A percentile compares a stretch with the other conserved stretches of the same genome.
Evolutionary conservation across 2,888 invertebrate genomes (phyloP).

Genomic region (Drosophila villosipedis): DNA sequence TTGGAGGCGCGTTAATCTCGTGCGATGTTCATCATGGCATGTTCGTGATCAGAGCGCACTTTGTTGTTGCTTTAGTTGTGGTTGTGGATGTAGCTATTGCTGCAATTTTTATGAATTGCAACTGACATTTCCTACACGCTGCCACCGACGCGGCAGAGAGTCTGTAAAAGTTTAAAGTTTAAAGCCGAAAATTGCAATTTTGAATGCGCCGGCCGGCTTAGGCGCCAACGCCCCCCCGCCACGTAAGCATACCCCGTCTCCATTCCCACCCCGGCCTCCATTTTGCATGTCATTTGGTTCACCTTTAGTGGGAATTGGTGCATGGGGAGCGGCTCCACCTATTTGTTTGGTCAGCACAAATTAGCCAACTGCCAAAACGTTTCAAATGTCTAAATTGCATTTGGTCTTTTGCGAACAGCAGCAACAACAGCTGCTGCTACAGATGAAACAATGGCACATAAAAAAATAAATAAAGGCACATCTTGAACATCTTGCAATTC

Average conservation of each 20-base stretch:
- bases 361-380: conserved; percentile 52
- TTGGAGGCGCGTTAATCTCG: conserved; percentile 67
- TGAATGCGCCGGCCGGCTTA: conserved; percentile 69
- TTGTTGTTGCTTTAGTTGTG: conserved; percentile 13
- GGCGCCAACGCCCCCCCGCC: conserved; percentile 14
- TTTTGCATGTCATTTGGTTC: conserved; percentile 59
- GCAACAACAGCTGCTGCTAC: conserved; percentile 12
- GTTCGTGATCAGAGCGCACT: conserved; percentile 70
- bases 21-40: conserved; percentile 78
- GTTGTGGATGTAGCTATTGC: conserved; percentile 63
- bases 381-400: conserved; percentile 55
- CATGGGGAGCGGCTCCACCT: conserved; percentile 59
- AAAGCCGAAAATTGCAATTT: conserved; percentile 65
- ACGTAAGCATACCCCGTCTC: background rate
- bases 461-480: conserved; percentile 32
- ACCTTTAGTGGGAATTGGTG: conserved; percentile 57
- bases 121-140: conserved; percentile 83
- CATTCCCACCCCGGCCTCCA: conserved; percentile 2
- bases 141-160: conserved; percentile 15
- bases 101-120: conserved; percentile 82
- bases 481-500: conserved; percentile 25
- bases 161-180: conserved; percentile 77
- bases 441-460: conserved; percentile 37
- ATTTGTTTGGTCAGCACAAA: conserved; percentile 32
- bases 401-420: conserved; percentile 39